Evolutionary conservation across 2,113 vertebrate genomes (phyloP).

Genomic region (Archilochus colubris): DNA sequence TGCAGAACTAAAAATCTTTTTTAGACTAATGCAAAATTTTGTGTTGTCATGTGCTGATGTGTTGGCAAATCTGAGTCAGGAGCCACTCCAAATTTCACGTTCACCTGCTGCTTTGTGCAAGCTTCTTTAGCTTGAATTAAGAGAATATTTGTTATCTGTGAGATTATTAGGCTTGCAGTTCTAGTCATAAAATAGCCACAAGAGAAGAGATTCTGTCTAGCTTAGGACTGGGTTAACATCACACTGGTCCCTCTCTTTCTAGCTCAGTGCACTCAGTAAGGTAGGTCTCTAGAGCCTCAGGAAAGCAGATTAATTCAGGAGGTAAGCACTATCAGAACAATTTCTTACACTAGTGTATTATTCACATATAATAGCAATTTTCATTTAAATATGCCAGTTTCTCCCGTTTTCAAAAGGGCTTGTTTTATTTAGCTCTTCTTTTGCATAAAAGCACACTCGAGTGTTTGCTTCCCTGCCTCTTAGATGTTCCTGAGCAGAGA

Average conservation of each 20-base stretch:
- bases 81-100: not conserved
- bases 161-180: not conserved
- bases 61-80: not conserved
- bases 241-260: not conserved
- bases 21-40: not conserved
- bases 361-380: not conserved
- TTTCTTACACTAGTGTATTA: not conserved
- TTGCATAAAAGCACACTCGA: not conserved
- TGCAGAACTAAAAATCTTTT: not conserved
- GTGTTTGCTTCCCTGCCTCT: not conserved
- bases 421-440: not conserved
- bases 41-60: not conserved
- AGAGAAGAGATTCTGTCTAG: not conserved
- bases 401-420: not conserved
- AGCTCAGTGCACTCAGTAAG: not conserved
- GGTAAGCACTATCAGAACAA: not conserved
- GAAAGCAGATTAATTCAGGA: slow-evolving; percentile 3
- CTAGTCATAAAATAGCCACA: not conserved
- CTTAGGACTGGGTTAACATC: not conserved
- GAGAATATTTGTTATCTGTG: not conserved
- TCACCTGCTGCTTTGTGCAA: not conserved
- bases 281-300: not conserved
- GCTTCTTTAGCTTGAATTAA: not conserved
- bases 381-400: not conserved
- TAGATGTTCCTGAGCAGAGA: not conserved